phyloP scores from a whole-genome alignment of 2,113 vertebrate genomes.

The Chaenocephalus aceratus region DNA sequence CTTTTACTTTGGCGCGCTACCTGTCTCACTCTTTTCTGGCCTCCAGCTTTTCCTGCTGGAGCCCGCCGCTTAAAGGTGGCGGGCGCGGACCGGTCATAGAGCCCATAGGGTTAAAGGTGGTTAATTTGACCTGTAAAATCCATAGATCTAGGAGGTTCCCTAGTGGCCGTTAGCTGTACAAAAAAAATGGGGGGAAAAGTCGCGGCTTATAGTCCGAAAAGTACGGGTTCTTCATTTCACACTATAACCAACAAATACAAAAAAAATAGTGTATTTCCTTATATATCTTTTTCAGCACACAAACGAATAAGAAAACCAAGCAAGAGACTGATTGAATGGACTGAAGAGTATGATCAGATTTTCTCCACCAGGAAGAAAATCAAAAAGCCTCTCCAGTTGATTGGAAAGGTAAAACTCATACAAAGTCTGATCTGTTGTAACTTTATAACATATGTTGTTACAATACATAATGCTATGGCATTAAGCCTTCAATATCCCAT shows the following conservation, averaged over 20 bases:
- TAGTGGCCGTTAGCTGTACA: too few relatives aligned
- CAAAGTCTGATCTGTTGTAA: slow-evolving; percentile 50
- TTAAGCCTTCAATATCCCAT: not conserved
- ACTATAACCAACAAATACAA: not conserved
- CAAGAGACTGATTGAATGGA: slow-evolving; percentile 95
- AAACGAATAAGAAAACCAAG: slow-evolving; percentile 96
- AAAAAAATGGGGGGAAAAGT: too few relatives aligned
- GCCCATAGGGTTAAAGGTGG: too few relatives aligned
- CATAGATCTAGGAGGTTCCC: too few relatives aligned
- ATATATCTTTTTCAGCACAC: slow-evolving; percentile 82
- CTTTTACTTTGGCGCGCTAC: too few relatives aligned
- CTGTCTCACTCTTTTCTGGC: too few relatives aligned
- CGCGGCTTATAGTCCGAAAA: too few relatives aligned
- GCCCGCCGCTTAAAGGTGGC: too few relatives aligned
- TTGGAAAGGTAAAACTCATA: slow-evolving; percentile 86
- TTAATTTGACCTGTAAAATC: too few relatives aligned
- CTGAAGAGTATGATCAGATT: slow-evolving; percentile 94
- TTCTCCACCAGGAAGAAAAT: slow-evolving; percentile 93
- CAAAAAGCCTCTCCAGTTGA: slow-evolving; percentile 87
- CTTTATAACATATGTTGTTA: not conserved
- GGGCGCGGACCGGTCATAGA: too few relatives aligned
- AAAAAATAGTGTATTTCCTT: not conserved
- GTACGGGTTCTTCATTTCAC: not conserved
- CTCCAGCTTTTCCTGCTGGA: too few relatives aligned
- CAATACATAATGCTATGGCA: not conserved